Conservation (phyloP, 2,888 invertebrate species). For the Abrostola triplasia region DNA sequence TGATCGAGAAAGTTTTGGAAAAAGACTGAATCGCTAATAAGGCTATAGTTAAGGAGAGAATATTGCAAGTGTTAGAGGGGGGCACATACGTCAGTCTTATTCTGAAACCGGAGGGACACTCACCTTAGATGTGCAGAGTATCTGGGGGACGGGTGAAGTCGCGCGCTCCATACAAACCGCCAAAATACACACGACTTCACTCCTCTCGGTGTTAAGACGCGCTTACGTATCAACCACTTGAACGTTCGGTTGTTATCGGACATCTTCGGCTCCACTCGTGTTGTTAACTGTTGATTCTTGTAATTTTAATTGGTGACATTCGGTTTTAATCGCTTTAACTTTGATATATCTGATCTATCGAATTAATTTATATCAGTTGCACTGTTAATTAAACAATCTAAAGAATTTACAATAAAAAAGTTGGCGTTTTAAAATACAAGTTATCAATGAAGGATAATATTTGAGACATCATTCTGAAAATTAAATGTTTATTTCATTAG, state of each 20-base stretch:
- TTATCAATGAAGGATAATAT: too few relatives aligned
- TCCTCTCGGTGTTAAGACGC: constrained; percentile 10
- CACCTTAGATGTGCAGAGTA: constrained; percentile 26
- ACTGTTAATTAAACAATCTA: too few relatives aligned
- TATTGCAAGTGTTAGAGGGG: constrained; percentile 8
- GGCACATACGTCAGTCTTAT: constrained; percentile 21
- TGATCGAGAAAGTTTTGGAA: constrained; percentile 27
- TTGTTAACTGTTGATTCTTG: too few relatives aligned
- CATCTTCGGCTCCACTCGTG: too few relatives aligned
- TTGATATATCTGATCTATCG: too few relatives aligned
- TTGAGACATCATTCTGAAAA: too few relatives aligned
- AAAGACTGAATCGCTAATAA: constrained; percentile 55
- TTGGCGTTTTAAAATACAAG: too few relatives aligned
- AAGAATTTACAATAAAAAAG: too few relatives aligned
- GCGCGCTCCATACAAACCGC: neutral
- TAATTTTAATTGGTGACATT: too few relatives aligned
- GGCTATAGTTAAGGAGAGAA: constrained; percentile 46
- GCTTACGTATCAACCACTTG: constrained; percentile 9
- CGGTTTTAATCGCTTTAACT: too few relatives aligned
- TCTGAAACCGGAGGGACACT: constrained; percentile 9
- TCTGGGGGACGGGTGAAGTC: constrained; percentile 19
- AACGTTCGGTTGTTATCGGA: neutral
- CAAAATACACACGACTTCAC: constrained; percentile 21
- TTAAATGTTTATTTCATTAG: too few relatives aligned
- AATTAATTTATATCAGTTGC: too few relatives aligned